Evolutionary conservation across 2,113 vertebrate genomes (phyloP), one percentile per base, ranked within the genome.

Genomic region (Gallinago media): DNA sequence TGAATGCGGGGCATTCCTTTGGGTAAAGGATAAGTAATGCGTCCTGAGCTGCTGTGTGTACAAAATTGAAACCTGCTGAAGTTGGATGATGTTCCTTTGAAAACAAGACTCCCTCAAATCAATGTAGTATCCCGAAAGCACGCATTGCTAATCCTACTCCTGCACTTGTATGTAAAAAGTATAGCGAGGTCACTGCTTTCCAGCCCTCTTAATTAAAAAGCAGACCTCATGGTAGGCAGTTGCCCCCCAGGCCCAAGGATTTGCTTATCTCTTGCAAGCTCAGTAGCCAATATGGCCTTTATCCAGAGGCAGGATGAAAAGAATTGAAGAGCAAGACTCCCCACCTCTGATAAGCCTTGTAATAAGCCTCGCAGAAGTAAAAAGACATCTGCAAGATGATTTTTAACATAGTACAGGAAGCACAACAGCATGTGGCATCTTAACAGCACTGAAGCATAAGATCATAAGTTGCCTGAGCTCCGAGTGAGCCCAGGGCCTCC

Each of bases 251-350:
- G 83, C 47, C 23, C 26, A 52, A 52, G 52, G 94, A 92, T 94
- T 96, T 95, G 23, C 80, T 96, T 92, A 86, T 96, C 90, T 94
- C 59, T 74, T 92, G 55, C 21, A 55, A 90, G 95, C 79, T 97
- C 82, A 78, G 72, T 96, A 92, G 88, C 67, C 63, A 88, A 34
- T 70, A 83, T 29, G 11, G 47, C 29, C 36, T 93, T 92, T 92
- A 84, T 86, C n/a, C 16, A 47, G 27, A 66, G 80, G 4, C 0
- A 15, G 46, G 29, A 74, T 40, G 38, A 90, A 50, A 85, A 76
- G 42, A 92, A 94, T 20, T 59, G 68, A 86, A 81, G 56, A 93
- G 19, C 50, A 86, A 86, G 50, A n/a, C 46, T 93, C 63, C n/a
- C 22, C 19, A 66, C 14, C 32, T 77, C 34, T 66, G 32, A 42